These are phyloP conservation scores for Spatula versicolor DNA, from an alignment of 2,797 vertebrate genomes.

Conservation along the genomic window DNA sequence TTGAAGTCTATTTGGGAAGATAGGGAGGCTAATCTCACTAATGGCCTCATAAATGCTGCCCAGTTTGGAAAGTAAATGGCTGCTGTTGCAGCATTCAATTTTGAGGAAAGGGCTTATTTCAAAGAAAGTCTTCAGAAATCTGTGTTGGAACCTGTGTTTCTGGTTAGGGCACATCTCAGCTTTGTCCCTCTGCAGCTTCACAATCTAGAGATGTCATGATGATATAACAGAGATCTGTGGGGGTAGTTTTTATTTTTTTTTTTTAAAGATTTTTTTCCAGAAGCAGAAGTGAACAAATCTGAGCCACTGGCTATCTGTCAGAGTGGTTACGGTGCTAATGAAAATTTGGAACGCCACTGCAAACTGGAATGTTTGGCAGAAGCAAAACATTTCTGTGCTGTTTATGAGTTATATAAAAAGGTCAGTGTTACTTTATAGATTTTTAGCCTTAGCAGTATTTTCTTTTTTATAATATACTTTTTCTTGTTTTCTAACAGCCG, in stretches of 20 bases:
- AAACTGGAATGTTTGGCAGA: constrained; percentile 34
- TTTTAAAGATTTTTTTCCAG: too few species aligned
- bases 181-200: background rate
- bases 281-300: background rate
- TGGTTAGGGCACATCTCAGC: background rate
- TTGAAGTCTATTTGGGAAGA: background rate
- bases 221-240: background rate
- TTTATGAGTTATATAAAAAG: constrained; percentile 53
- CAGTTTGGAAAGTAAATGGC: background rate
- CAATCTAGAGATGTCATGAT: background rate
- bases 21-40: background rate
- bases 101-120: background rate
- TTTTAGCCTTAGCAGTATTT: constrained; percentile 12
- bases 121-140: background rate
- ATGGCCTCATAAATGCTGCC: background rate
- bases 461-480: background rate
- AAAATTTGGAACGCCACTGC: background rate
- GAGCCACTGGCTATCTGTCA: background rate
- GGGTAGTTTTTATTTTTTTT: background rate
- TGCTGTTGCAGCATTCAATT: background rate
- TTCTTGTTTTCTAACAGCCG: constrained; percentile 25
- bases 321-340: constrained; percentile 14
- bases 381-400: constrained; percentile 38
- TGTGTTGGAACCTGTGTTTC: background rate
- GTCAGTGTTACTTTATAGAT: constrained; percentile 54